phyloP scores from a whole-genome alignment of 2,113 vertebrate species.

The Nothobranchius furzeri region DNA sequence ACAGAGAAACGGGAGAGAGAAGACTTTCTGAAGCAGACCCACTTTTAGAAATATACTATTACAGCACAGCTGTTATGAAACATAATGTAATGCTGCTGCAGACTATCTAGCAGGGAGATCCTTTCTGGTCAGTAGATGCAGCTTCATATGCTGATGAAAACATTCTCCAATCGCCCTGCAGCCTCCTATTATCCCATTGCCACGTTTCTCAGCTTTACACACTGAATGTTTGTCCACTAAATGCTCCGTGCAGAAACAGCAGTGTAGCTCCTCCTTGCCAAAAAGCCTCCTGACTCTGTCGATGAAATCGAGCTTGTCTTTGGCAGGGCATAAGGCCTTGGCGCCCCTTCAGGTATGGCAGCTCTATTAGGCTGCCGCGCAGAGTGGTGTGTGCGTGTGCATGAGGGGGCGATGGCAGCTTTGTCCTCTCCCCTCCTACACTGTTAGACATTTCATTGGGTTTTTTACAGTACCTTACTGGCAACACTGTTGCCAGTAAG shows the following conservation, averaged over 20 bases:
- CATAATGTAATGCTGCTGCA: conserved; percentile 53
- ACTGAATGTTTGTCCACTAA: conserved; percentile 56
- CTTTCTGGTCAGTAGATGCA: conserved; percentile 50
- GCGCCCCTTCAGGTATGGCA: conserved; percentile 63
- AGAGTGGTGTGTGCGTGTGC: conserved; percentile 52
- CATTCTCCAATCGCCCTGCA: conserved; percentile 54
- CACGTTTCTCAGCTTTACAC: conserved; percentile 59
- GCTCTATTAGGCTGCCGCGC: conserved; percentile 60
- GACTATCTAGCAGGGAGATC: conserved; percentile 53
- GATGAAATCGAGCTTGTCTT: conserved; percentile 67
- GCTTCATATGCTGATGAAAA: conserved; percentile 64
- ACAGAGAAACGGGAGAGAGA: neutral
- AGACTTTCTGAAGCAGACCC: conserved; percentile 36
- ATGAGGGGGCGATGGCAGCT: conserved; percentile 62
- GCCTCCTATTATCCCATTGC: conserved; percentile 55
- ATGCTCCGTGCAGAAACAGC: conserved; percentile 62
- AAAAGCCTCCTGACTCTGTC: conserved; percentile 62
- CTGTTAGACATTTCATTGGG: no score
- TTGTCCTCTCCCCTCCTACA: conserved; percentile 71
- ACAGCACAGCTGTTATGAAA: conserved; percentile 67
- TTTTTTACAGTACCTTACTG: no score
- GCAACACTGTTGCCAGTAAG: no score
- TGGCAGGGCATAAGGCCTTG: conserved; percentile 65
- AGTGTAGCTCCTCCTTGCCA: conserved; percentile 55
- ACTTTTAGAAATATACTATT: conserved; percentile 55